Evolutionary conservation across 2,113 vertebrate genomes (phyloP).

Genomic region (Carassius gibelio): DNA sequence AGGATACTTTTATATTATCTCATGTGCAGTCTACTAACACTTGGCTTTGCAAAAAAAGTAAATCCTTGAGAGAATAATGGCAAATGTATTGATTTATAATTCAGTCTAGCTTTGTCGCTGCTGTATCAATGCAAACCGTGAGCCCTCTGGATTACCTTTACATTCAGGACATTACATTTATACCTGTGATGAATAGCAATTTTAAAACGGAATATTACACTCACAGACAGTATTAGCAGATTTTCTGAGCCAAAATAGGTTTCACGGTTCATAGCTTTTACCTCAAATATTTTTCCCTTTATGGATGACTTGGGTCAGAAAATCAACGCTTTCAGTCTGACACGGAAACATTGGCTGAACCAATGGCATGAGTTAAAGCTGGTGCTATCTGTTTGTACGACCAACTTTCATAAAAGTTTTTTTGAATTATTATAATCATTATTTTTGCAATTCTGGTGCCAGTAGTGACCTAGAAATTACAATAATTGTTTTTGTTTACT

Average conservation of each 20-base stretch:
- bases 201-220: background rate
- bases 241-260: background rate
- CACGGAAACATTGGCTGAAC: background rate
- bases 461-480: background rate
- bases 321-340: background rate
- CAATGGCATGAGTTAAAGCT: background rate
- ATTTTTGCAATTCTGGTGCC: background rate
- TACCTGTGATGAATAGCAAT: background rate
- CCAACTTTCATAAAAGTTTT: background rate
- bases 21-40: slow-evolving; percentile 30
- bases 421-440: no score
- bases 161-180: background rate
- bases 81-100: slow-evolving; percentile 28
- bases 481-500: no score
- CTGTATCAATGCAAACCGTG: background rate
- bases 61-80: slow-evolving; percentile 24
- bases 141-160: background rate
- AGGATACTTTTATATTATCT: slow-evolving; percentile 25
- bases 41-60: slow-evolving; percentile 26
- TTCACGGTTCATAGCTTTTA: background rate
- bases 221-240: background rate
- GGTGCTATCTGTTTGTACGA: background rate
- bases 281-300: slow-evolving; percentile 6
- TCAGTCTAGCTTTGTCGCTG: slow-evolving; percentile 7
- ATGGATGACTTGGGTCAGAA: background rate